Conservation (phyloP, 2,888 invertebrate genomes). For the Arrhopalites spinosus region DNA sequence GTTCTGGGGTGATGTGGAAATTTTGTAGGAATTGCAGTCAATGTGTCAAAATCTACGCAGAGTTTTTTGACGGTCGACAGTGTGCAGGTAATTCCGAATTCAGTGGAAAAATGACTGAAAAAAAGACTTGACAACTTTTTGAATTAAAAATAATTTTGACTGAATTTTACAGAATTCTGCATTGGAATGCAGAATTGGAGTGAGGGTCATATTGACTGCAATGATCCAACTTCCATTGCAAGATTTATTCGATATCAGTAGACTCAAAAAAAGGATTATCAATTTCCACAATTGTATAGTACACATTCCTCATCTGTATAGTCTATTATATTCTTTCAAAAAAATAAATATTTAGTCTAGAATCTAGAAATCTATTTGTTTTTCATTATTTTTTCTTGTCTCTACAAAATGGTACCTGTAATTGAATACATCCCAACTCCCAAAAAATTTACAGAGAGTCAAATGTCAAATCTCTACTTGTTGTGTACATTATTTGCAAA, state of each 20-base stretch:
- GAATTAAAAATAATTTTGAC: too few relatives aligned
- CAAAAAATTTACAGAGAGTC: too few relatives aligned
- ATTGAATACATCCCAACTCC: too few relatives aligned
- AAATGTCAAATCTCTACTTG: too few relatives aligned
- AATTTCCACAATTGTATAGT: background rate
- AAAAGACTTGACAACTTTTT: too few relatives aligned
- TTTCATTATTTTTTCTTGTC: too few relatives aligned
- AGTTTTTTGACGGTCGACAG: conserved; percentile 82
- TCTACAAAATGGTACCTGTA: too few relatives aligned
- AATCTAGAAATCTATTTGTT: too few relatives aligned
- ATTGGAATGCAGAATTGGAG: conserved; percentile 73
- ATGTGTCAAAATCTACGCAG: conserved; percentile 85
- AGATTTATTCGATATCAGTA: conserved; percentile 67
- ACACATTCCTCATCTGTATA: background rate
- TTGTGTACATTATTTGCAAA: too few relatives aligned
- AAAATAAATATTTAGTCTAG: too few relatives aligned
- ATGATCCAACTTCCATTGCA: conserved; percentile 78
- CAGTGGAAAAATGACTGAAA: too few relatives aligned
- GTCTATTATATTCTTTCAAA: background rate
- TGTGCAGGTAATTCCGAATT: conserved; percentile 71
- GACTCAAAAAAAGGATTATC: too few relatives aligned
- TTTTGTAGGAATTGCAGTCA: conserved; percentile 80
- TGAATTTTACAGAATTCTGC: conserved; percentile 75
- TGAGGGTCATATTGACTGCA: conserved; percentile 80
- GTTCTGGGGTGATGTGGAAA: conserved; percentile 26